Evolutionary conservation across 2,113 vertebrate species (phyloP), one percentile per base, ranked within the genome.

Genomic region (Alosa alosa): DNA sequence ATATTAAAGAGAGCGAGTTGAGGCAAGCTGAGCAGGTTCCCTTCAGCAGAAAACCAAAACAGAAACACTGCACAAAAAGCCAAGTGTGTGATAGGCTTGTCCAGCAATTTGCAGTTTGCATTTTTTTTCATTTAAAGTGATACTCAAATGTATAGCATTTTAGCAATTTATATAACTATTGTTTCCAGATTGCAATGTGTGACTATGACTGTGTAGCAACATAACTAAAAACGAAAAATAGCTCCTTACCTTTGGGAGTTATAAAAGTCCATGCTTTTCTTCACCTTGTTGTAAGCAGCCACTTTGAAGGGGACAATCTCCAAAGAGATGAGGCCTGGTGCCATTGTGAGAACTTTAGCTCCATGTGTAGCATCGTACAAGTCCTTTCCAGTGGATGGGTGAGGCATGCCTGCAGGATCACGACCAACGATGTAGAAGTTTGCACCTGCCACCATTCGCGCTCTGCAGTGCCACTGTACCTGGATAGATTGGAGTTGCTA

Each of bases 371-470:
- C 98, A 87, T 99, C 98, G 1, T 99, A 99, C 11, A 99, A 95
- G 92, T 99, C 98, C 88, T 97, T 98, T 41, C 97, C 97, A 0
- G 97, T 99, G 89, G 94, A 96, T 0, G 98, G 98, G 85, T 99
- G 98, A 4, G 98, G 97, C 97, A 99, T 96, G 84, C 98, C 98
- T 1, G 98, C 98, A 0, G 98, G 98, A 93, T 99, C 98, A 25
- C 98, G 95, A 47, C 98, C 98, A 57, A 99, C 98, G 4, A 99
- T 99, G 92, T 99, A 99, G 93, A 99, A 99, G 89, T 99, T 99
- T 89, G 98, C 98, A 52, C 98, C 98, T 0, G 98, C 97, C 49
- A 99, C 98, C 98, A 99, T 99, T 22, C 98, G 95, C 1, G 98
- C 95, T 85, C 98, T 95, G 93, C 98, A 99, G 49, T 99, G 98